phyloP scores from a whole-genome alignment of 2,888 invertebrate species.

The Pecten maximus region DNA sequence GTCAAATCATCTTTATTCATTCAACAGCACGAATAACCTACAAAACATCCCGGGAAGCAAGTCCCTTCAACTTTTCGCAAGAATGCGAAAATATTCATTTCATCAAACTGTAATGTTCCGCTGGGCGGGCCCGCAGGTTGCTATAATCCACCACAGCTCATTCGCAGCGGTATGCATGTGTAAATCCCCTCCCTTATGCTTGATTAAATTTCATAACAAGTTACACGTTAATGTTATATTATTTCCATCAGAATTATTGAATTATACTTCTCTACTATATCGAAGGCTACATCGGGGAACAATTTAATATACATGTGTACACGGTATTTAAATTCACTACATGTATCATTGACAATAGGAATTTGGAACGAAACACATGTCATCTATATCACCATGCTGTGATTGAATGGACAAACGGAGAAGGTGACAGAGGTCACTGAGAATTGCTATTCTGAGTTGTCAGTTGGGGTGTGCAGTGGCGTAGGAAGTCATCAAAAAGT shows the following conservation, averaged over 20 bases:
- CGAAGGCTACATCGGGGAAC: neutral
- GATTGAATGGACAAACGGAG: too few relatives aligned
- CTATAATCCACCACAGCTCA: neutral
- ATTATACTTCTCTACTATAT: neutral
- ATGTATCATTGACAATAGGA: too few relatives aligned
- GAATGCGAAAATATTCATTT: neutral
- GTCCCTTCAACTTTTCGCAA: neutral
- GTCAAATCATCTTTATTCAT: neutral
- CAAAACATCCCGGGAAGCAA: neutral
- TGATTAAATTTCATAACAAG: neutral
- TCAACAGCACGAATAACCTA: neutral
- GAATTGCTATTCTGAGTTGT: too few relatives aligned
- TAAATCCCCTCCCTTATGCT: neutral
- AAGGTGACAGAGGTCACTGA: too few relatives aligned
- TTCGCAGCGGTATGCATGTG: neutral
- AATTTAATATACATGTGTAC: too few relatives aligned
- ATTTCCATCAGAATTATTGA: neutral
- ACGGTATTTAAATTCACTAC: too few relatives aligned
- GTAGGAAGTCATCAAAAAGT: too few relatives aligned
- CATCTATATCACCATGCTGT: too few relatives aligned
- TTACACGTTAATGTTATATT: neutral
- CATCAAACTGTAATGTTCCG: neutral
- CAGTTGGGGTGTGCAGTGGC: too few relatives aligned
- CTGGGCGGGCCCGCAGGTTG: neutral
- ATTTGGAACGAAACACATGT: too few relatives aligned